Conservation (phyloP, 2,888 invertebrate genomes). For the Papilio gigon region DNA sequence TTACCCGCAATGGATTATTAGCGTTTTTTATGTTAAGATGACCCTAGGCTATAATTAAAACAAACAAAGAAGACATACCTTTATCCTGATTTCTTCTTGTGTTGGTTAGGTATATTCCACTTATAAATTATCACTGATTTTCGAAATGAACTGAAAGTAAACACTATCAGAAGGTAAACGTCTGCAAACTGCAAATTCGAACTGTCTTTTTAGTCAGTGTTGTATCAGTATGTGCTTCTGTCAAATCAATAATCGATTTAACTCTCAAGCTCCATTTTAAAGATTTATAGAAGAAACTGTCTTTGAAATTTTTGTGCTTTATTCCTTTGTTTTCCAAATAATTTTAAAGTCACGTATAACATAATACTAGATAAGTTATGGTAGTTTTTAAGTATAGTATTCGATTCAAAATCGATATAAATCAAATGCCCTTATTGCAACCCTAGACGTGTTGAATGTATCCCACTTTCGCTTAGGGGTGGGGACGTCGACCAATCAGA, state of each 20-base stretch:
- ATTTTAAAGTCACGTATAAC: background rate
- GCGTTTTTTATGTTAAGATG: constrained; percentile 1
- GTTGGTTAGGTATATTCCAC: constrained; percentile 62
- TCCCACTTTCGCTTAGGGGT: constrained; percentile 63
- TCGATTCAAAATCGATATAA: constrained; percentile 31
- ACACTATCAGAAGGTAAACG: constrained; percentile 60
- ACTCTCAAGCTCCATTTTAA: background rate
- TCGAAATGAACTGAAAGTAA: constrained; percentile 72
- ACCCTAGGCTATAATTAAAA: background rate
- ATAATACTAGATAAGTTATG: background rate
- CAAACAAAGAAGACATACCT: constrained; percentile 56
- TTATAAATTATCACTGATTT: constrained; percentile 76
- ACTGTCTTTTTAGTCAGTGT: constrained; percentile 59
- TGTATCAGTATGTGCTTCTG: constrained; percentile 43
- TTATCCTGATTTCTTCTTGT: constrained; percentile 49
- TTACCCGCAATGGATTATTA: constrained; percentile 41
- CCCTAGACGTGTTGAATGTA: constrained; percentile 72
- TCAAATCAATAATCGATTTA: constrained; percentile 45
- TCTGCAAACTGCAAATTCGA: constrained; percentile 51
- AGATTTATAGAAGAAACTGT: background rate
- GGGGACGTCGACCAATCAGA: constrained; percentile 70
- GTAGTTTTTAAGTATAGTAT: background rate
- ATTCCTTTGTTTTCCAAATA: background rate
- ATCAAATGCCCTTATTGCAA: constrained; percentile 46
- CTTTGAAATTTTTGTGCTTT: constrained; percentile 24